A percentile compares a stretch with the other conserved stretches of the same genome.
phyloP scores from a whole-genome alignment of 2,113 vertebrate species.

The Neolamprologus caudopunctatus region DNA sequence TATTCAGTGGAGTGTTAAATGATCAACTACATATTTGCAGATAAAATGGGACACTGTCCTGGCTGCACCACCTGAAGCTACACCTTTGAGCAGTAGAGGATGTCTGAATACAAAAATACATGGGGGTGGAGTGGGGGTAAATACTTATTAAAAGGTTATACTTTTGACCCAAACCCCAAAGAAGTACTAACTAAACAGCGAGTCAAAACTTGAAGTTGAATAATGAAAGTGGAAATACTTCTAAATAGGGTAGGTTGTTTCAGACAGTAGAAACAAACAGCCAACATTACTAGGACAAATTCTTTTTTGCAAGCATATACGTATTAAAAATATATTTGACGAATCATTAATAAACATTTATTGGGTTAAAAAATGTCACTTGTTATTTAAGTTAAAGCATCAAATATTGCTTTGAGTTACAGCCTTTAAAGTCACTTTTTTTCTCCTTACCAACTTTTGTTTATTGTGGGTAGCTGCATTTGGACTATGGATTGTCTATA shows the following conservation, averaged over 20 bases:
- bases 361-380: background rate
- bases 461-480: background rate
- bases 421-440: background rate
- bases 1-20: background rate
- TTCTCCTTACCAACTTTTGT: background rate
- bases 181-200: background rate
- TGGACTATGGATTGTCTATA: background rate
- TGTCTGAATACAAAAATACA: background rate
- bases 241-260: background rate
- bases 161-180: background rate
- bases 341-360: background rate
- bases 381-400: background rate
- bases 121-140: background rate
- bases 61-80: background rate
- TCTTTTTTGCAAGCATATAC: background rate
- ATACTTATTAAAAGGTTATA: background rate
- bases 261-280: background rate
- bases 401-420: background rate
- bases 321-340: background rate
- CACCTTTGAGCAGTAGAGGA: background rate
- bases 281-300: background rate
- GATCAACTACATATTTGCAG: background rate
- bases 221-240: background rate
- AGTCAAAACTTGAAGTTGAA: background rate
- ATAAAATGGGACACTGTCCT: background rate